These are phyloP conservation scores for Synergus japonicus DNA, from an alignment of 2,888 invertebrate genomes.

Conservation along the genomic window DNA sequence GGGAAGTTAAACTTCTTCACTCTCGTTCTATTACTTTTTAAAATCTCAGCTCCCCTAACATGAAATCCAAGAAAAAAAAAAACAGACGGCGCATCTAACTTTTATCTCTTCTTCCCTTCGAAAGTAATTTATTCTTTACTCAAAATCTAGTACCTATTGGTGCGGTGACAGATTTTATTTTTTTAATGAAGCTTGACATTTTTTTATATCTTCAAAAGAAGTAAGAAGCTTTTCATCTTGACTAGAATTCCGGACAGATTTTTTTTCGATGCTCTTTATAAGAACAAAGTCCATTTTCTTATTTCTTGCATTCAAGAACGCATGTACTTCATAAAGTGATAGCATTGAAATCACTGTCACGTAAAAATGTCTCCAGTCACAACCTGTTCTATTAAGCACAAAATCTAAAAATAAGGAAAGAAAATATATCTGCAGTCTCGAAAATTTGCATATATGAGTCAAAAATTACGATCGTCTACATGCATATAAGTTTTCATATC, in stretches of 20 bases:
- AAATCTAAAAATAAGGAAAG: constrained; percentile 6
- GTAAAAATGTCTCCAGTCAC: constrained; percentile 20
- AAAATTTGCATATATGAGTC: background rate
- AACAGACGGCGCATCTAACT: background rate
- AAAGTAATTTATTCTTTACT: background rate
- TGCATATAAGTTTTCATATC: background rate
- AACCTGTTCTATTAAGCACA: background rate
- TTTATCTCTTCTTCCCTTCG: background rate
- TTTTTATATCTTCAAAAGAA: background rate
- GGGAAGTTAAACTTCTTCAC: constrained; percentile 25
- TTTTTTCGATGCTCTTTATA: too few relatives aligned
- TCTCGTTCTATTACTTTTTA: constrained; percentile 3
- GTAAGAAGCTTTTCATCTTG: too few relatives aligned
- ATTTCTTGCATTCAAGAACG: background rate
- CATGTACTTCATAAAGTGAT: constrained; percentile 28
- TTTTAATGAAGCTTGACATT: background rate
- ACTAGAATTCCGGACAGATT: too few relatives aligned
- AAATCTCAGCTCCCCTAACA: background rate
- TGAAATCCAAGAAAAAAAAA: background rate
- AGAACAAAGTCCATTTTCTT: background rate
- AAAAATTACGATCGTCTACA: background rate
- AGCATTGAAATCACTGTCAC: constrained; percentile 41
- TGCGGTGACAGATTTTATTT: too few relatives aligned
- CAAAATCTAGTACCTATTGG: background rate
- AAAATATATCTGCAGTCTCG: background rate